Evolutionary conservation across 2,797 vertebrate genomes (phyloP), one percentile per base, ranked within the genome.

Genomic region (Acrocephalus scirpaceus): DNA sequence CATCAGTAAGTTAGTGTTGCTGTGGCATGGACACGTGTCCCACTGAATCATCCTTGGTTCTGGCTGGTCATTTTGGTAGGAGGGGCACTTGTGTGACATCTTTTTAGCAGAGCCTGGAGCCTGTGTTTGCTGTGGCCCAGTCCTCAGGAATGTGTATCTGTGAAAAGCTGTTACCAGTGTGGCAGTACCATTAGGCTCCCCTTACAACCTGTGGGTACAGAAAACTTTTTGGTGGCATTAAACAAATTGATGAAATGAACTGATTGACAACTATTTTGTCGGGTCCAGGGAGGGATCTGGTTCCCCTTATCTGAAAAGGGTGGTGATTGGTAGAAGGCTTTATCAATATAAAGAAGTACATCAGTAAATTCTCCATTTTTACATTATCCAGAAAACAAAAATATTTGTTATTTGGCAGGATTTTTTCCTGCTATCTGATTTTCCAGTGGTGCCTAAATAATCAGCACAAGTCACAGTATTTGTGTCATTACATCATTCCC

Each of bases 71-170:
- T 83, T 85, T 67, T 29, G 26, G 25, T 6, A 61, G 26, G 45
- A 12, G 9, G 5, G 13, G 27, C 10, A 8, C 23, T 45, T 23
- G 2, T 20, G 4, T 53, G 60, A n/a, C 4, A 47, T 20, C 40
- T 76, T 81, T 70, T 60, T 64, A 57, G 83, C 22, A 76, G 89
- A 87, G 61, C 75, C 74, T 85, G 60, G 82, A 83, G 62, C 88
- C 50, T 40, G 18, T 23, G 53, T 48, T 38, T 0, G 0, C 27
- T 60, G 42, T 36, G 29, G 14, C 22, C 86, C 61, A 44, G n/a
- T 19, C 22, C 38, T 79, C 25, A 38, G 53, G 36, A 56, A 45
- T 38, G 80, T n/a, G 53, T 77, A 77, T 87, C 92, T 91, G 56
- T 65, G 67, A 83, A 32, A 22, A 48, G 61, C 36, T 66, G n/a